Percentiles rank a stretch among this genome's conserved stretches.
These are phyloP conservation scores for Drosophila meridionalis DNA, from an alignment of 2,888 invertebrate species.

Conservation along the genomic window DNA sequence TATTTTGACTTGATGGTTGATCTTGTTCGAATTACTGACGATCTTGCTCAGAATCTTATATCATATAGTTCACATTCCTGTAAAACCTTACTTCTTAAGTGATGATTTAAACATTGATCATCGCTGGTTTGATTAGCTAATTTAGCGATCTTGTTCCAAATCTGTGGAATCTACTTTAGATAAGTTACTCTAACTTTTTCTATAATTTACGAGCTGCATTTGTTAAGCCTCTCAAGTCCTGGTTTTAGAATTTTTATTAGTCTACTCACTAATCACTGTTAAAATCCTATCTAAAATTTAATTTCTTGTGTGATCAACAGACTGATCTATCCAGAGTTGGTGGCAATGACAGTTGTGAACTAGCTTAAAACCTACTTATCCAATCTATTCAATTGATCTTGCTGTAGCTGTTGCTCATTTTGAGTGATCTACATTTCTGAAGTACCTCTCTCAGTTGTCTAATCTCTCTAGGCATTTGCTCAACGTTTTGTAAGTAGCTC, in stretches of 20 bases:
- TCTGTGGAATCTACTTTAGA: neutral
- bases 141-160: neutral
- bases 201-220: no score
- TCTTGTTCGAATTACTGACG: neutral
- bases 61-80: neutral
- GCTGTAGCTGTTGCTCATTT: neutral
- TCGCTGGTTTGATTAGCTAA: neutral
- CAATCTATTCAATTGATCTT: neutral
- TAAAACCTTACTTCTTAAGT: neutral
- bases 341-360: neutral
- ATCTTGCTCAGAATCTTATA: neutral
- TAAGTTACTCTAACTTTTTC: neutral
- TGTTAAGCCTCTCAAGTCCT: neutral
- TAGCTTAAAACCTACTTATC: neutral
- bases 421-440: neutral
- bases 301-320: neutral
- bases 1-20: neutral
- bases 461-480: neutral
- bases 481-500: slow-evolving; percentile 28
- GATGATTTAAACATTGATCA: neutral
- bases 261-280: neutral
- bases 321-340: neutral
- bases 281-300: neutral
- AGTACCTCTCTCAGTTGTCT: neutral
- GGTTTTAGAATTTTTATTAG: neutral